A percentile compares a stretch with the other conserved stretches of the same genome.
These are phyloP conservation scores for Lordiphosa andalusiaca DNA, from an alignment of 2,888 invertebrate species.

Conservation along the genomic window DNA sequence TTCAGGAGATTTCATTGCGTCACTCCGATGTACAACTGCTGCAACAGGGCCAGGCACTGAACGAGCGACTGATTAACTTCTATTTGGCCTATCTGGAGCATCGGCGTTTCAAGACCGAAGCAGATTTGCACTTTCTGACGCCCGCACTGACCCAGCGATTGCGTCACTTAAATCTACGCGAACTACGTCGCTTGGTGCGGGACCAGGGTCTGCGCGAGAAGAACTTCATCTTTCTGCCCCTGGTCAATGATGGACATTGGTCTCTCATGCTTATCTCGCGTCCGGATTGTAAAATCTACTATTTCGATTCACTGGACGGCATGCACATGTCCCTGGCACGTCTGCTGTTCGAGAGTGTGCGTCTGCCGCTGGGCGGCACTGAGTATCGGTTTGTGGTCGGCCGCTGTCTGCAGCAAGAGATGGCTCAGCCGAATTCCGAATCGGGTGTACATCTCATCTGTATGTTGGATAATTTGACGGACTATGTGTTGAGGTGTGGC, in stretches of 20 bases:
- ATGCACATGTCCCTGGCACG: slow-evolving; percentile 29
- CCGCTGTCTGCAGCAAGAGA: slow-evolving; percentile 39
- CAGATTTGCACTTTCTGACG: slow-evolving; percentile 34
- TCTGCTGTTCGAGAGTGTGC: slow-evolving; percentile 15
- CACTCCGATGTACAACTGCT: slow-evolving; percentile 42
- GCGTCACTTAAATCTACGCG: slow-evolving; percentile 7
- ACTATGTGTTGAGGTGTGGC: slow-evolving; percentile 45
- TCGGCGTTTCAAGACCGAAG: slow-evolving; percentile 21
- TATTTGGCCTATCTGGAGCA: slow-evolving; percentile 42
- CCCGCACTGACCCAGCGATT: slow-evolving; percentile 23
- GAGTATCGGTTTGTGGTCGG: slow-evolving; percentile 27
- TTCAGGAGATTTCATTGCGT: slow-evolving; percentile 29
- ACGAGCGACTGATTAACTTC: slow-evolving; percentile 44
- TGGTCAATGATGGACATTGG: slow-evolving; percentile 33
- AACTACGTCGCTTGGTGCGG: slow-evolving; percentile 7
- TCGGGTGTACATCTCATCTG: slow-evolving; percentile 50
- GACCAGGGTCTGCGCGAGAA: slow-evolving; percentile 20
- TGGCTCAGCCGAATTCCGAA: slow-evolving; percentile 5
- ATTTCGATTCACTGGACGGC: slow-evolving; percentile 44
- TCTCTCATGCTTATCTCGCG: slow-evolving; percentile 46
- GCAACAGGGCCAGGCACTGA: slow-evolving; percentile 27
- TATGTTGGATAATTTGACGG: slow-evolving; percentile 45
- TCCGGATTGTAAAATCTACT: slow-evolving; percentile 39
- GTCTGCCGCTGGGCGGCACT: slow-evolving; percentile 12
- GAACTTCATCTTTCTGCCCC: slow-evolving; percentile 40